Conservation (phyloP, 2,888 invertebrate species). For the Schrankia costaestrigalis region DNA sequence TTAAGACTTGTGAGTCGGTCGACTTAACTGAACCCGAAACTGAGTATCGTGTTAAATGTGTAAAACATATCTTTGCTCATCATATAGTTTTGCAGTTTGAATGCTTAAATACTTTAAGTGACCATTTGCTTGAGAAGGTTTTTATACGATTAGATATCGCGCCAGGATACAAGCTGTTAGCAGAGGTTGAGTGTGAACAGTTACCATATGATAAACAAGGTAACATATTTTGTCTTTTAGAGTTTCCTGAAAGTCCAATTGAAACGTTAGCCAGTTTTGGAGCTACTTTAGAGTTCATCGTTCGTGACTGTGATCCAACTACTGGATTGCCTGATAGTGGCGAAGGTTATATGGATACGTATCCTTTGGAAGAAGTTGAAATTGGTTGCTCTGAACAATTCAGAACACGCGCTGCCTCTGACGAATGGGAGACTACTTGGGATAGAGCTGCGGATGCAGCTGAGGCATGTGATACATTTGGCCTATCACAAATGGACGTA, state of each 20-base stretch:
- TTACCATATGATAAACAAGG: slow-evolving; percentile 93
- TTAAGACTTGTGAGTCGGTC: slow-evolving; percentile 91
- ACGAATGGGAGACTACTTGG: slow-evolving; percentile 85
- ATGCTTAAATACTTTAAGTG: slow-evolving; percentile 96
- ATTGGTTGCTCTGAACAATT: slow-evolving; percentile 68
- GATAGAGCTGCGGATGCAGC: slow-evolving; percentile 84
- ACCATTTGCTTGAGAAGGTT: slow-evolving; percentile 96
- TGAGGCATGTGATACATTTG: slow-evolving; percentile 96
- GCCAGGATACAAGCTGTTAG: slow-evolving; percentile 87
- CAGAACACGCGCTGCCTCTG: slow-evolving; percentile 48
- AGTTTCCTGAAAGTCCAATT: slow-evolving; percentile 76
- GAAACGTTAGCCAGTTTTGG: slow-evolving; percentile 90
- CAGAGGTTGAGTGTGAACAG: slow-evolving; percentile 86
- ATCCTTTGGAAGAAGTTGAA: slow-evolving; percentile 92
- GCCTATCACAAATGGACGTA: slow-evolving; percentile 82
- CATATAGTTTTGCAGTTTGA: slow-evolving; percentile 97
- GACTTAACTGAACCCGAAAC: slow-evolving; percentile 99
- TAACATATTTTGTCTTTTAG: slow-evolving; percentile 90
- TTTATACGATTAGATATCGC: slow-evolving; percentile 92
- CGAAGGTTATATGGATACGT: slow-evolving; percentile 98
- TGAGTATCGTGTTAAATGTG: slow-evolving; percentile 94
- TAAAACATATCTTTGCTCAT: slow-evolving; percentile 94
- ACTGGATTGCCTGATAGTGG: slow-evolving; percentile 96
- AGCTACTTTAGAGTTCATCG: slow-evolving; percentile 94
- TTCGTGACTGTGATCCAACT: slow-evolving; percentile 97